Evolutionary conservation across 1,140 invertebrate genomes (phyloP).

Genomic region (Capitella teleta): DNA sequence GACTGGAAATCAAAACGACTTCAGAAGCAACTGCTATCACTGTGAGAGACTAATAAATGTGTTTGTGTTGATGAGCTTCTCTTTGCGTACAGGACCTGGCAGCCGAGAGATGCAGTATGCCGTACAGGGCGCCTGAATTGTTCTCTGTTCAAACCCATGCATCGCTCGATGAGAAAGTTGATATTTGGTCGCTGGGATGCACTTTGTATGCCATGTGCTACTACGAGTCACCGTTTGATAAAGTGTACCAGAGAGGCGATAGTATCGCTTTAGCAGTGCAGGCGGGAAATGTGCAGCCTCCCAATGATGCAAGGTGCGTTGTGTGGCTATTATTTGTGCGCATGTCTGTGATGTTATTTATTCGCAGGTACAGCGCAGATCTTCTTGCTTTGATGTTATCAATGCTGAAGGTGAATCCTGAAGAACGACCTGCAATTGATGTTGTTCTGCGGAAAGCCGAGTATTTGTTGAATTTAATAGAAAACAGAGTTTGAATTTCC

Average conservation of each 20-base stretch:
- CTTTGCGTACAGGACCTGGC: slow-evolving; percentile 53
- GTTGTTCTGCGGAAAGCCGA: neutral
- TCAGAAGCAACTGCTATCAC: slow-evolving; percentile 49
- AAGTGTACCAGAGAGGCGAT: slow-evolving; percentile 71
- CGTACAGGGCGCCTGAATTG: slow-evolving; percentile 74
- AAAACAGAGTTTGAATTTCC: too few relatives aligned
- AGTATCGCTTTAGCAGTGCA: slow-evolving; percentile 75
- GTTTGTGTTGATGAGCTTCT: neutral
- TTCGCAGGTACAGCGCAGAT: slow-evolving; percentile 1
- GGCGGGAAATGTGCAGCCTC: slow-evolving; percentile 63
- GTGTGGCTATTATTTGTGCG: neutral
- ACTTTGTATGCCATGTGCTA: slow-evolving; percentile 73
- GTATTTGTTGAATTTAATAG: too few relatives aligned
- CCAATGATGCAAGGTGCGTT: slow-evolving; percentile 21
- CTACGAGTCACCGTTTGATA: slow-evolving; percentile 74
- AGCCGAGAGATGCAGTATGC: slow-evolving; percentile 73
- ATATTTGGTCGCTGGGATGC: slow-evolving; percentile 82
- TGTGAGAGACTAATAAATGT: neutral
- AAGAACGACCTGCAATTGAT: neutral
- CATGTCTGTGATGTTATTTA: neutral
- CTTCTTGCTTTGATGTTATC: neutral
- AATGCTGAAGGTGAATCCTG: neutral
- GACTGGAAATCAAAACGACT: slow-evolving; percentile 59
- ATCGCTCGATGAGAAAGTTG: slow-evolving; percentile 69
- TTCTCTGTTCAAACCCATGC: slow-evolving; percentile 72